Base-by-base conservation (phyloP, 2,888 invertebrate species). In the Cheilosia vernalis region DNA sequence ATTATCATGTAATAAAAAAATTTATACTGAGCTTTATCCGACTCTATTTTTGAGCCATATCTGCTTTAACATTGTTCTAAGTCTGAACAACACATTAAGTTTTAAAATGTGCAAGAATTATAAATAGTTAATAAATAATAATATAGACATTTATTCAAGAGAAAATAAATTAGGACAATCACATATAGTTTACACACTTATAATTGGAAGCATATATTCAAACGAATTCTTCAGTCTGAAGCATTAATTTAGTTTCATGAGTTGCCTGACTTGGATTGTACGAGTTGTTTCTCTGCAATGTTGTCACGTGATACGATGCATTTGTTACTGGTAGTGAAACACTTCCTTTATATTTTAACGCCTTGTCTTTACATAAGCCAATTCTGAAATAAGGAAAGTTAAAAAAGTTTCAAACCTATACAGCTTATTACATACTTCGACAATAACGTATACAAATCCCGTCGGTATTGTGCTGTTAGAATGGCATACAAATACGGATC, bases 401-500 rank as follows among this genome's bases (percentile, higher is more conserved):
- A 37, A 37, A 13, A 10, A 37, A 13, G 13, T 37, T 37, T 4
- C 13, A 37, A 13, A 0, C 13, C 2, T 4, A 7, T 15, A 24
- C 4, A 15, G 17, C 30, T 63, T 9, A 42, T 49, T 63, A 64
- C 37, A 88, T 93, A 96, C 93, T 95, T 94, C 2, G 95, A 94
- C 61, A 96, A 92, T 49, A 96, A 90, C 13, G 94, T 93, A 67
- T 95, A 93, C 24, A 96, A 93, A 90, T 98, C 97, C 88, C 95
- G 93, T 51, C 97, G 94, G 90, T 97, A 97, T 91, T 97, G 97
- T 85, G 97, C 95, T 7, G 98, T 98, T 89, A 97, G 93, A 88
- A 98, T 96, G 19, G 97, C 98, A 91, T 98, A 98, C 3, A 98
- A 93, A 93, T 97, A 98, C 0, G 98, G 98, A 92, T 98, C 98